Evolutionary conservation across 1,140 invertebrate species (phyloP), one percentile per base, ranked within the genome.

Genomic region (Phymorhynchus buccinoides): DNA sequence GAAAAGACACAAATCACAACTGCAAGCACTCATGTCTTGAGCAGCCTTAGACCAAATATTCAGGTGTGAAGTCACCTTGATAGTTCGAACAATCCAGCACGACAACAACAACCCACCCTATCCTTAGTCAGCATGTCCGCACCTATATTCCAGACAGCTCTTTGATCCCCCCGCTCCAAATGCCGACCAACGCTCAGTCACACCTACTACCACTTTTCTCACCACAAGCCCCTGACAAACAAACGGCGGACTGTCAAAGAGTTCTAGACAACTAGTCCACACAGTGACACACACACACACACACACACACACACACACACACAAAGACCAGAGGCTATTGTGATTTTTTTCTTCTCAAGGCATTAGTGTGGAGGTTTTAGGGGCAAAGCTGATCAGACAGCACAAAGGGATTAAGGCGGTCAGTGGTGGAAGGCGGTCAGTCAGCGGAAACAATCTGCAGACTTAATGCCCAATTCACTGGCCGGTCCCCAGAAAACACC

Each of bases 391-490:
- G 73, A 41, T 35, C 73, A 39, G 37, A 41, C 32, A 37, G 73
- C 6, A 75, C 35, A 75, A 75, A 75, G 37, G 37, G 73, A 75
- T 75, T 75, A 75, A 73, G 73, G 2, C 14, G 18, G 37, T 37
- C 73, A 41, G 3, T 6, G 1, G 30, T 71, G 35, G 68, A 71
- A 41, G 41, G 73, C 35, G 73, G 27, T 41, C 73, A 75, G 73
- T 22, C 2, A 22, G 73, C 35, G 37, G 73, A 75, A 75, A 39
- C 37, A 75, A 75, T 75, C 73, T 75, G 56, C 14, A 14, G 22
- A 27, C 56, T 62, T 62, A 62, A 62, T 62, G 73, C 73, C 18
- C n/a, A n/a, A 41, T 41, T 41, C 73, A 75, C 73, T 27, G 39
- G 35, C 73, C 73, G 1, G 22, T 35, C 18, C 18, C 73, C 73